A percentile compares a stretch with the other conserved stretches of the same genome.
Evolutionary conservation across 2,113 vertebrate species (phyloP).

Genomic region (Semnornis frantzii): DNA sequence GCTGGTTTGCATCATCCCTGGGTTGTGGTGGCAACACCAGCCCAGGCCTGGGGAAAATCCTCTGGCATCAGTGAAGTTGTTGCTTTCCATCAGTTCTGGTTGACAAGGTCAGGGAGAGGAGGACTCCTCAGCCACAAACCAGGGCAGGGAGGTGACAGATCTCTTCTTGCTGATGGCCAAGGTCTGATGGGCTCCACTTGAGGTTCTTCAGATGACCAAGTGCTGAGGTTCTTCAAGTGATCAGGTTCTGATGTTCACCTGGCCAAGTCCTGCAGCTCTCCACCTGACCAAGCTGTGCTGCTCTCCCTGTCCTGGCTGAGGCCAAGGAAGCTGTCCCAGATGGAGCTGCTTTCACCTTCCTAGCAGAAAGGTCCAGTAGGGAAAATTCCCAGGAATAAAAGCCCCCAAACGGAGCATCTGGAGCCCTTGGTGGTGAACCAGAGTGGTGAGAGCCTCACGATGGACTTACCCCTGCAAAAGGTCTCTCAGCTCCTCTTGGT

Average conservation of each 20-base stretch:
- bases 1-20: too few relatives aligned
- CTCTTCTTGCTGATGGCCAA: rapidly evolving
- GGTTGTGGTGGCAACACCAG: background rate
- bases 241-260: too few relatives aligned
- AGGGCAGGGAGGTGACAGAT: rapidly evolving
- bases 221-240: too few relatives aligned
- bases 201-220: too few relatives aligned
- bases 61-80: background rate
- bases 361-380: background rate
- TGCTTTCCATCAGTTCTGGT: background rate
- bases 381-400: background rate
- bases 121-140: background rate
- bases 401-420: background rate
- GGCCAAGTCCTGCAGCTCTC: too few relatives aligned
- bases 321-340: background rate
- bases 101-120: background rate
- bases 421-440: background rate
- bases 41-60: background rate
- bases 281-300: rapidly evolving
- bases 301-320: background rate
- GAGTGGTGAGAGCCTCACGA: rapidly evolving
- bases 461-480: background rate
- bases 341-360: background rate
- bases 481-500: background rate
- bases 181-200: too few relatives aligned